Base-by-base conservation (phyloP, 2,888 invertebrate species). In the Caenorhabditis sp. region DNA sequence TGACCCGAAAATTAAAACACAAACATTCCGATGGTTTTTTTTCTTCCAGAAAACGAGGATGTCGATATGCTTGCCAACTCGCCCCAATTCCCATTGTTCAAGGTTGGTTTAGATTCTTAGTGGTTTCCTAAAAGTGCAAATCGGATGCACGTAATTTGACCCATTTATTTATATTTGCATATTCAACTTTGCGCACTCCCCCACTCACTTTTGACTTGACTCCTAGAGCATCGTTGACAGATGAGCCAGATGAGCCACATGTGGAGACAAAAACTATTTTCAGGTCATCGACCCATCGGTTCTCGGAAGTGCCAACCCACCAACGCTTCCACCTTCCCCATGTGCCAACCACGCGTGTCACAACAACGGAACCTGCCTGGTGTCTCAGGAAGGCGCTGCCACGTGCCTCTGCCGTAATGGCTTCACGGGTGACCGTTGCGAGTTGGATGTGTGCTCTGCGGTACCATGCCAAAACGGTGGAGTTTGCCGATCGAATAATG, bases 331-430 rank as follows among this genome's bases (percentile, higher is more conserved):
- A 35, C 84, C 84, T 49, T 84, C 84, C 1, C 88, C 90, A 16
- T 90, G 90, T 68, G 88, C 88, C 35, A 69, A 59, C 31, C 82
- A 87, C 73, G 79, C 86, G 44, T 90, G 90, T 58, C 79, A 83
- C 26, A 88, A 90, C 81, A 90, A 90, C 66, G 90, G 90, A 44
- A 90, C 90, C 6, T 90, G 90, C 66, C 87, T 89, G 10, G 89
- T 88, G 22, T 84, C 86, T 16, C 83, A 84, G 64, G 83, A 85
- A 51, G 88, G 86, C 38, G 70, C 82, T 72, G 87, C 90, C 14
- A 88, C 87, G 38, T 90, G 90, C 66, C 79, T 89, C 2, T 90
- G 90, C 70, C 85, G 85, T 49, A 81, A 87, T 41, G 90, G 90
- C 24, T 90, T 86, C 73, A 80, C 82, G 14, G 90, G 90, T 22